Evolutionary conservation across 1,140 invertebrate genomes (phyloP).

Genomic region (Microplitis mediator): DNA sequence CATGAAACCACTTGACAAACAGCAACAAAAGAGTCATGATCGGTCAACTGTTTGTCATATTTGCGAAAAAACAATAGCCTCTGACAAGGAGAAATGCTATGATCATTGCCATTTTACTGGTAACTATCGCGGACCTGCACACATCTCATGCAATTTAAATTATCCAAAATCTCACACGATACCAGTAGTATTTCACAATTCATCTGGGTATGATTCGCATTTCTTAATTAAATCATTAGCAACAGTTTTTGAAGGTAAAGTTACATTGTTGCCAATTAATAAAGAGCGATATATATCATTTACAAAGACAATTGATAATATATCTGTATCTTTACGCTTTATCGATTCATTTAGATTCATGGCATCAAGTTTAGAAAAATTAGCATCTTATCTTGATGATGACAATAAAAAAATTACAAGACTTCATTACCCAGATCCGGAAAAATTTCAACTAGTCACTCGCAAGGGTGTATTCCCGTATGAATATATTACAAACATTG

Average conservation of each 20-base stretch:
- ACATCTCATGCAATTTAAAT: conserved; percentile 50
- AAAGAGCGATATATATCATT: too few relatives aligned
- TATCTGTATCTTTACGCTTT: too few relatives aligned
- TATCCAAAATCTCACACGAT: conserved; percentile 33
- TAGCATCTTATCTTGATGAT: conserved; percentile 34
- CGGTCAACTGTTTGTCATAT: too few relatives aligned
- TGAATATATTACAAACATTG: background rate
- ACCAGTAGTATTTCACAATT: conserved; percentile 34
- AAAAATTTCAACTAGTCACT: conserved; percentile 30
- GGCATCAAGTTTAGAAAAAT: conserved; percentile 21
- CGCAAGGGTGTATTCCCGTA: conserved; percentile 35
- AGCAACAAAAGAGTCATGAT: too few relatives aligned
- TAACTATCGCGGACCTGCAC: conserved; percentile 45
- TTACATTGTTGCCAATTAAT: too few relatives aligned
- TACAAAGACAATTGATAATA: too few relatives aligned
- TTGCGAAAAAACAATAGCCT: too few relatives aligned
- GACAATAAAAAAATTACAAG: conserved; percentile 24
- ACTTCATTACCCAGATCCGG: conserved; percentile 3
- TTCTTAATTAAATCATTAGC: conserved; percentile 27
- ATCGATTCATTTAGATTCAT: too few relatives aligned
- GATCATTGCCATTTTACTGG: conserved; percentile 51
- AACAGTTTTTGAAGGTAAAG: too few relatives aligned
- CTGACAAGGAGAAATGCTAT: conserved; percentile 12
- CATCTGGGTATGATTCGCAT: conserved; percentile 30
- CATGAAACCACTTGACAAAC: too few relatives aligned